Conservation (phyloP, 2,888 invertebrate species). For the Imbricaverruca yamaguchii region DNA sequence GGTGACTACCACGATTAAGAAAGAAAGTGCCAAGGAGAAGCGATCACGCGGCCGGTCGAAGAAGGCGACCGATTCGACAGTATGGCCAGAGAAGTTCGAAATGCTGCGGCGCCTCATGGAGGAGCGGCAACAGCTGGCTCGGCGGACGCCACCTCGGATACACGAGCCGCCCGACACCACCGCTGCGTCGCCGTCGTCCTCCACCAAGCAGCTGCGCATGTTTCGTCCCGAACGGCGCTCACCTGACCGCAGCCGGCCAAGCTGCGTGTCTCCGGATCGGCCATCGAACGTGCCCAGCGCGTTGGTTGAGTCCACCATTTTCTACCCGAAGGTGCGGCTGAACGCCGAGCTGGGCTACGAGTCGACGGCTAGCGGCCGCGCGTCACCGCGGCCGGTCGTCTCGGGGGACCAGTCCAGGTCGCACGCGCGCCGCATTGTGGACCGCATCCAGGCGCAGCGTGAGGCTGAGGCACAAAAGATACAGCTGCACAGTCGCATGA, state of each 20-base stretch:
- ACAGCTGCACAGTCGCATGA: neutral
- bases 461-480: neutral
- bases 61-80: neutral
- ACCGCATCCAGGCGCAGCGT: neutral
- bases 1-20: neutral
- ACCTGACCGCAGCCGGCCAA: neutral
- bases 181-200: neutral
- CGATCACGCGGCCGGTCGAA: neutral
- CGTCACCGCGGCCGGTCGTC: neutral
- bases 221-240: neutral
- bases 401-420: neutral
- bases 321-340: slow-evolving; percentile 4
- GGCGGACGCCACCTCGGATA: neutral
- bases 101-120: neutral
- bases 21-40: neutral
- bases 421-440: neutral
- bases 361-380: neutral
- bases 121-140: neutral
- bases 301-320: neutral
- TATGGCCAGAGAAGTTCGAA: neutral
- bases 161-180: neutral
- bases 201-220: slow-evolving; percentile 13
- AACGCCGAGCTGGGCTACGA: neutral
- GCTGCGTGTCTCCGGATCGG: neutral
- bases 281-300: neutral